Evolutionary conservation across 1,140 invertebrate species (phyloP).

Genomic region (Bombus ignitus): DNA sequence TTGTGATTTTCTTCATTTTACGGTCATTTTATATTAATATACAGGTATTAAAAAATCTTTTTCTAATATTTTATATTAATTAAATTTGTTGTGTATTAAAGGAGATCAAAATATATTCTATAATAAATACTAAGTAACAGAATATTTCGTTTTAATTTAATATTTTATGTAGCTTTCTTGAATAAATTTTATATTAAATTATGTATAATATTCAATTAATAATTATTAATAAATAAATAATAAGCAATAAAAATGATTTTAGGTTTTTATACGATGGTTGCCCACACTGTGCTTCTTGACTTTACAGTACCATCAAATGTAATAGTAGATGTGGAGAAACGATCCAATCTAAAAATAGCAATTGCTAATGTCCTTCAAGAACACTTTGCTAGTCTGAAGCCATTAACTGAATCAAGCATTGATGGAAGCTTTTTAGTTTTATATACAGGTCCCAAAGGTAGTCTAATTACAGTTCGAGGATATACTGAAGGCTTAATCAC

Average conservation of each 20-base stretch:
- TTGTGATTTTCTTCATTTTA: slow-evolving; percentile 19
- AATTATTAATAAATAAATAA: slow-evolving; percentile 2
- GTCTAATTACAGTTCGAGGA: slow-evolving; percentile 87
- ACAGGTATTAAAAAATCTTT: slow-evolving; percentile 25
- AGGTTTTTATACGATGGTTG: slow-evolving; percentile 85
- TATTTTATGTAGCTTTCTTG: not conserved
- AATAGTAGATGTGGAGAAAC: slow-evolving; percentile 86
- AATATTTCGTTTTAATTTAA: not conserved
- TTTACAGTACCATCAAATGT: slow-evolving; percentile 89
- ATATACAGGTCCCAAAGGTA: slow-evolving; percentile 87
- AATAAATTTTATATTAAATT: not conserved
- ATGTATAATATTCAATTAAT: not conserved
- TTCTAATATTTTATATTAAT: not conserved
- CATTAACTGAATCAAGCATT: slow-evolving; percentile 84
- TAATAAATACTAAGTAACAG: no score
- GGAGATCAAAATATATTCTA: not conserved
- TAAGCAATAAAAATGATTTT: slow-evolving; percentile 15
- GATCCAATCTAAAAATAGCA: slow-evolving; percentile 86
- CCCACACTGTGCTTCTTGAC: slow-evolving; percentile 91
- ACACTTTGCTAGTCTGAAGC: slow-evolving; percentile 87
- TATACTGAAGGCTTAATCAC: slow-evolving; percentile 89
- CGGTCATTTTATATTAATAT: slow-evolving; percentile 28
- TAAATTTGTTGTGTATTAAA: not conserved
- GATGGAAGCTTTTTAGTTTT: slow-evolving; percentile 87
- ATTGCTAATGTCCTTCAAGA: slow-evolving; percentile 87